phyloP scores from a whole-genome alignment of 2,797 vertebrate genomes.

The Chrysocyon brachyurus region DNA sequence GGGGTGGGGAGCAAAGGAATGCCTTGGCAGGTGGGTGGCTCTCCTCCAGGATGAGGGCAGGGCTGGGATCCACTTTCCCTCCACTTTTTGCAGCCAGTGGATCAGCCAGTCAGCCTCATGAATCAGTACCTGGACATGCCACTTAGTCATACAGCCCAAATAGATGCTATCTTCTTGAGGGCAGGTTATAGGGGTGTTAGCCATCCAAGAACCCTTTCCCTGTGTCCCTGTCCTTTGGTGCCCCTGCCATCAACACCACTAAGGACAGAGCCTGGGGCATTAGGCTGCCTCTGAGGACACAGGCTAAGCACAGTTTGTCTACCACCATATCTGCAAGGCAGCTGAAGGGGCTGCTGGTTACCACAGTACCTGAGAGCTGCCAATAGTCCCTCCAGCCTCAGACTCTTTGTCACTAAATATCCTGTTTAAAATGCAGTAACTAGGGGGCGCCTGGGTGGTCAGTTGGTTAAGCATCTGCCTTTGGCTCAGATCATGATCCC shows the following conservation, averaged over 20 bases:
- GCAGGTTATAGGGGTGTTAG: background rate
- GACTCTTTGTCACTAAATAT: background rate
- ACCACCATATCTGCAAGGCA: background rate
- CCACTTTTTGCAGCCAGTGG: background rate
- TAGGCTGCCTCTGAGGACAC: background rate
- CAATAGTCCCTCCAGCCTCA: background rate
- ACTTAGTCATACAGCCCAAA: slow-evolving; percentile 72
- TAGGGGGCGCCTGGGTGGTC: background rate
- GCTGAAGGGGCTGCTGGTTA: background rate
- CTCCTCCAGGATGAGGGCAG: background rate
- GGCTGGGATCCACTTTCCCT: slow-evolving; percentile 13
- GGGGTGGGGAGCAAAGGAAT: background rate
- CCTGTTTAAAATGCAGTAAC: background rate
- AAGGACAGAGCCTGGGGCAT: background rate
- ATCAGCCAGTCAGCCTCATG: slow-evolving; percentile 2
- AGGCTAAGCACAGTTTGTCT: background rate
- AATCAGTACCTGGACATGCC: slow-evolving; percentile 76
- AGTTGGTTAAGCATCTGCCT: background rate
- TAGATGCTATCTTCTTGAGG: slow-evolving; percentile 63
- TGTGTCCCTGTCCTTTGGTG: background rate
- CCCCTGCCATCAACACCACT: background rate
- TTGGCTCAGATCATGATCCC: background rate
- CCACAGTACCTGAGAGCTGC: background rate
- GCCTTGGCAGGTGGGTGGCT: background rate
- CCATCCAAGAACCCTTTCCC: background rate